Percentiles rank a stretch among this genome's conserved stretches.
These are phyloP conservation scores for Caenorhabditis wallacei DNA, from an alignment of 2,888 invertebrate species.

Conservation along the genomic window DNA sequence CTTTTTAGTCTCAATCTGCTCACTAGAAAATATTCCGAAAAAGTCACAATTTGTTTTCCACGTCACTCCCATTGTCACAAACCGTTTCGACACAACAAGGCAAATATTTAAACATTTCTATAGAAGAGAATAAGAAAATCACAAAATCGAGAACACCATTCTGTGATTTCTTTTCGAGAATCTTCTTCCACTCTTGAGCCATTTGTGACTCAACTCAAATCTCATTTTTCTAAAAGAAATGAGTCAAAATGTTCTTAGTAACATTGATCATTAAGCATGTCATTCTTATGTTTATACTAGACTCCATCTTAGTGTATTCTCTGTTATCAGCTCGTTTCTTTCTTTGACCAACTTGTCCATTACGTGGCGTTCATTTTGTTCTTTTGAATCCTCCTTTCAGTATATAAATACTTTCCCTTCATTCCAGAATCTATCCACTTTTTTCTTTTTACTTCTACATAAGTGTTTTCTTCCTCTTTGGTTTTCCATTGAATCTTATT, in stretches of 20 bases:
- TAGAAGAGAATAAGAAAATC: not conserved
- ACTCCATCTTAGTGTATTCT: slow-evolving; percentile 44
- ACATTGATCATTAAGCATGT: not conserved
- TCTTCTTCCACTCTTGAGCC: no score
- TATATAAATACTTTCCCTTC: not conserved
- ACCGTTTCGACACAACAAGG: slow-evolving; percentile 1
- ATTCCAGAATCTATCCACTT: not conserved
- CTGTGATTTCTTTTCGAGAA: not conserved
- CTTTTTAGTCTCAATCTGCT: no score
- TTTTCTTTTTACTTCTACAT: not conserved
- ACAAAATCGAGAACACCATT: not conserved
- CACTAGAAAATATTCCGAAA: no score
- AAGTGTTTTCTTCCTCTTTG: not conserved
- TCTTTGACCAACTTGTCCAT: slow-evolving; percentile 26
- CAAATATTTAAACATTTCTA: slow-evolving; percentile 1
- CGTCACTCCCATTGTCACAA: not conserved
- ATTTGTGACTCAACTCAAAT: no score
- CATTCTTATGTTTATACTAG: slow-evolving; percentile 26
- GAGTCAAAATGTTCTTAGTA: not conserved
- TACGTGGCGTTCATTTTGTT: slow-evolving; percentile 10
- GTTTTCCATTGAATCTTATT: not conserved
- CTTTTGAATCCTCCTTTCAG: not conserved
- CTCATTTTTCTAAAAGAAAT: no score
- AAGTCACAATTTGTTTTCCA: not conserved
- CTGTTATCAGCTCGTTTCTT: slow-evolving; percentile 5